These are phyloP conservation scores for Ennomos quercinarius DNA, from an alignment of 2,888 invertebrate species.

Conservation along the genomic window DNA sequence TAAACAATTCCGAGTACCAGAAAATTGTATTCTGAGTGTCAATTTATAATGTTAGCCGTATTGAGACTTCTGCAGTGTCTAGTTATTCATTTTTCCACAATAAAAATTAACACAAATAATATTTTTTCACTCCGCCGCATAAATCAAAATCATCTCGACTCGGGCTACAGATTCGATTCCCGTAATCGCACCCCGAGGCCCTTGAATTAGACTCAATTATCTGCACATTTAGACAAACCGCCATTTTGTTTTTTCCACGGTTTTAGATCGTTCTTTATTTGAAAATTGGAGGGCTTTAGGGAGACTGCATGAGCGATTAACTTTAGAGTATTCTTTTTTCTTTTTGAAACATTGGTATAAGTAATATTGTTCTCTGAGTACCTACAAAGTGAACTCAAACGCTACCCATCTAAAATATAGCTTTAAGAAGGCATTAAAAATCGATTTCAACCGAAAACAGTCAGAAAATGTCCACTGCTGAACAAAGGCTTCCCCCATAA, in stretches of 20 bases:
- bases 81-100: no score
- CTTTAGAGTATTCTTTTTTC: constrained; percentile 4
- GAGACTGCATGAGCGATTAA: constrained; percentile 18
- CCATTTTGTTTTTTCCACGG: constrained; percentile 46
- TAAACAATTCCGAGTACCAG: no score
- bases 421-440: no score
- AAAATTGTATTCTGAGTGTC: no score
- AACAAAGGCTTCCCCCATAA: no score
- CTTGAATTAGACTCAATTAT: constrained; percentile 68
- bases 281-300: constrained; percentile 32
- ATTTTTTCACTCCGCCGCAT: constrained; percentile 16
- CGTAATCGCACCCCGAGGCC: constrained; percentile 60
- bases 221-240: constrained; percentile 55
- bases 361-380: background rate
- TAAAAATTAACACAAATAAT: background rate
- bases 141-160: constrained; percentile 44
- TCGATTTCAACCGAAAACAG: no score
- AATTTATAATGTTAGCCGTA: no score
- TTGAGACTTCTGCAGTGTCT: no score
- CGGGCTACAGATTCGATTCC: constrained; percentile 51
- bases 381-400: no score
- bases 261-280: constrained; percentile 43
- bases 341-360: background rate
- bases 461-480: no score
- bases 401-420: no score